phyloP scores from a whole-genome alignment of 1,140 invertebrate genomes.

The Odontomachus brunneus region DNA sequence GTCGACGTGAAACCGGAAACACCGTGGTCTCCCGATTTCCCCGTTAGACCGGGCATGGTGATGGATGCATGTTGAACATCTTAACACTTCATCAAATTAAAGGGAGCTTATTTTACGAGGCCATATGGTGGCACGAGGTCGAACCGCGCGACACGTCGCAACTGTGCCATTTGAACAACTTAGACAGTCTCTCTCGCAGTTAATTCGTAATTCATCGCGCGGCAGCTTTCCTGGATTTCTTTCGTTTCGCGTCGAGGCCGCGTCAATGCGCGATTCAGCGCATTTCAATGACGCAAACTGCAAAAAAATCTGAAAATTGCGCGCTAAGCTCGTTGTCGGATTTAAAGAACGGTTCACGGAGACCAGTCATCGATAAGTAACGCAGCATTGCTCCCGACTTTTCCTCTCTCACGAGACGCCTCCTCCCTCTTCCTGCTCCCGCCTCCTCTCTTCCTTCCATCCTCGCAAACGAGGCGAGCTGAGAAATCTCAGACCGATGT shows the following conservation, averaged over 20 bases:
- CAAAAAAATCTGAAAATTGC: not conserved
- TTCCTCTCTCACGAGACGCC: constrained; percentile 5
- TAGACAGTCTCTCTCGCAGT: not conserved
- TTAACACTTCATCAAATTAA: constrained; percentile 44
- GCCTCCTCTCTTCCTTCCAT: constrained; percentile 29
- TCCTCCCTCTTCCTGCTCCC: not conserved
- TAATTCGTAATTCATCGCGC: not conserved
- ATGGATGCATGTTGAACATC: constrained; percentile 20
- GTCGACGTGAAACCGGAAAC: constrained; percentile 9
- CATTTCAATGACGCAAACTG: not conserved
- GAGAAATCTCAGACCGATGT: constrained; percentile 70
- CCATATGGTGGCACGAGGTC: constrained; percentile 14
- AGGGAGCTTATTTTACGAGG: constrained; percentile 8
- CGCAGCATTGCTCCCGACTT: constrained; percentile 6
- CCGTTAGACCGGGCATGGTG: not conserved
- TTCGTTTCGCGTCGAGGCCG: not conserved
- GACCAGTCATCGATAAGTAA: not conserved
- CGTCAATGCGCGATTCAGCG: too few species aligned
- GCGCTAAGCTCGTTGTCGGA: not conserved
- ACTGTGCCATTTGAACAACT: not conserved
- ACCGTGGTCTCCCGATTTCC: constrained; percentile 21
- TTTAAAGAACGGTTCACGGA: not conserved
- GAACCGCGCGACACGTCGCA: not conserved
- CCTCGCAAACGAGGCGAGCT: constrained; percentile 28
- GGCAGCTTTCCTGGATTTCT: constrained; percentile 3